phyloP scores from a whole-genome alignment of 64 coral and sea anemone species.

The Orbicella faveolata region DNA sequence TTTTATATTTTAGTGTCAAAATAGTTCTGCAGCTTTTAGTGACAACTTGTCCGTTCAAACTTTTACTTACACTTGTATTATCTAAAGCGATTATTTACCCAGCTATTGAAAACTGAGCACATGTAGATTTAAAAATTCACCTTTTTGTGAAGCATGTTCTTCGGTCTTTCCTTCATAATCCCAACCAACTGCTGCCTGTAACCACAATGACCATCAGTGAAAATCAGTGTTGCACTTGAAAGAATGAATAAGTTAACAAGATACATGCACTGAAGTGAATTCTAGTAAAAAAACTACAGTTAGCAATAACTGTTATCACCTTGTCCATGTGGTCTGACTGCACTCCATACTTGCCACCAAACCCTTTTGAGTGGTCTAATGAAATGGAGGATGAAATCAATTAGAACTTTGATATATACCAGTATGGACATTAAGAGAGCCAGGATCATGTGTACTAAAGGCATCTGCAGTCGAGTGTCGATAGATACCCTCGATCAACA shows the following conservation, averaged over 20 bases:
- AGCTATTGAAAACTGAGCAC: not conserved
- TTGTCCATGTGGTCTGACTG: constrained; percentile 78
- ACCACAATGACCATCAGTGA: not conserved
- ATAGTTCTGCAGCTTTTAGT: no score
- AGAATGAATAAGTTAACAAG: not conserved
- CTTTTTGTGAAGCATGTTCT: constrained; percentile 70
- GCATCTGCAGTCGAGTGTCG: no score
- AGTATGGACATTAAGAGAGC: not conserved
- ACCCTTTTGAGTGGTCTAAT: constrained; percentile 81
- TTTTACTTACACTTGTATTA: no score
- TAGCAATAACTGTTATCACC: not conserved
- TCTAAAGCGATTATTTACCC: not conserved
- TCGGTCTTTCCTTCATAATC: constrained; percentile 89
- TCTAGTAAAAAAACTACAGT: no score
- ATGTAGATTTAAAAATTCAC: not conserved
- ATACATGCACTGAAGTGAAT: no score
- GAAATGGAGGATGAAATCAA: constrained; percentile 4
- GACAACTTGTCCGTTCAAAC: no score
- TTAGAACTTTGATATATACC: not conserved
- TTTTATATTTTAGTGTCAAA: no score
- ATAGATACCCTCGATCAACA: no score
- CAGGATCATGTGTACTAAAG: no score
- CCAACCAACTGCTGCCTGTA: constrained; percentile 77
- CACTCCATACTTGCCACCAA: constrained; percentile 85
- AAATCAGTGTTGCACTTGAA: not conserved